Percentiles rank a stretch among this genome's conserved stretches.
Conservation (phyloP, 2,113 vertebrate genomes). For the Uropsilus gracilis region DNA sequence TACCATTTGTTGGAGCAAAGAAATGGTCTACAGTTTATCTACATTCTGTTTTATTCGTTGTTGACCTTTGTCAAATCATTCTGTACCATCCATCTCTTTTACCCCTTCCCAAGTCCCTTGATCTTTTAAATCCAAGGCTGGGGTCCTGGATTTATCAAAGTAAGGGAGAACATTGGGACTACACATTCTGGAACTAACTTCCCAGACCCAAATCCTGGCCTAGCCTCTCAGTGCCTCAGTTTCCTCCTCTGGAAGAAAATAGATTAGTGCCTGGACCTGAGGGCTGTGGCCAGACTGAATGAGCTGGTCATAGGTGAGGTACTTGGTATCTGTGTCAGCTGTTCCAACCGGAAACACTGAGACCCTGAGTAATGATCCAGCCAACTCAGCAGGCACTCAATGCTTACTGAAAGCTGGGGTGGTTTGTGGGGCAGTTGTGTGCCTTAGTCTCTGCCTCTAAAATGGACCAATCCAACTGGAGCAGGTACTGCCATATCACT, state of each 20-base stretch:
- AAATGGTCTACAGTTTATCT: not conserved
- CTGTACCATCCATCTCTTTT: not conserved
- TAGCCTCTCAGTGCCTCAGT: not conserved
- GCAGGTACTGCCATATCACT: fast-evolving
- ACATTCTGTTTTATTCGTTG: not conserved
- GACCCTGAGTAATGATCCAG: not conserved
- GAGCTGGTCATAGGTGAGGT: not conserved
- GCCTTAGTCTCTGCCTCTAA: fast-evolving
- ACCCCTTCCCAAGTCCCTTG: not conserved
- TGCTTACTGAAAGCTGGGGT: not conserved
- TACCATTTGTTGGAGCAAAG: not conserved
- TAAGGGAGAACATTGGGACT: fast-evolving
- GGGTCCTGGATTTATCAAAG: not conserved
- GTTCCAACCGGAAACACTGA: not conserved
- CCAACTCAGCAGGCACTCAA: not conserved
- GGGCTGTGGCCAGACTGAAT: not conserved
- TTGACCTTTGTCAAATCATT: not conserved
- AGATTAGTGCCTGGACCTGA: not conserved
- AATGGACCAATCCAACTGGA: fast-evolving
- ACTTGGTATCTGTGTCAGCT: not conserved
- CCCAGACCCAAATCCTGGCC: not conserved
- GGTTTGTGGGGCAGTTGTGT: fast-evolving
- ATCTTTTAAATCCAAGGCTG: not conserved
- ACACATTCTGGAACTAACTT: fast-evolving
- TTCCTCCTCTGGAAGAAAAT: not conserved